Base-by-base conservation (phyloP, 2,113 vertebrate species). In the Circaetus gallicus region DNA sequence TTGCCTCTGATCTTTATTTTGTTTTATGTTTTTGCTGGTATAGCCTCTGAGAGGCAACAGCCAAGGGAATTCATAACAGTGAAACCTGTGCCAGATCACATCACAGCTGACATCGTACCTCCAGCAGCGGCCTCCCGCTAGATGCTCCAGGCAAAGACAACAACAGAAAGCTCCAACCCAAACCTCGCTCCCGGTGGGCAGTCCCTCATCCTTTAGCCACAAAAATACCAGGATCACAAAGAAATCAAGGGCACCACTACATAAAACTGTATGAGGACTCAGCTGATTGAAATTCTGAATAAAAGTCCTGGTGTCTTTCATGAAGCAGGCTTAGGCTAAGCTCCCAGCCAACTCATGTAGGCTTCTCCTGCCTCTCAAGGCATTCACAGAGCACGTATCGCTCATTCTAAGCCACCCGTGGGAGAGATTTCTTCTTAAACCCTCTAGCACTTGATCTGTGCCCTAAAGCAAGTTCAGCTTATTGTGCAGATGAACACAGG, bases 111-210 rank as follows among this genome's bases (percentile, higher is more conserved):
- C 63, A 91, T 76, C 0, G 28, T 58, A 52, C 84, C 58, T 96
- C 95, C 78, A 79, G 42, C 83, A 72, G 83, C 0, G 18, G 81
- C 77, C 65, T 93, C 91, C 90, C 0, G 0, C 83, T 91, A 85
- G 38, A 89, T 61, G 73, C 96, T 94, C 82, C 9, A n/a, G 96
- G 94, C 93, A 97, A 97, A 95, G 93, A 86, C 93, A 95, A 92
- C 69, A 95, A 97, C 86, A 93, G 66, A 97, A 89, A 93, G 87
- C 78, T 90, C 92, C 92, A 97, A 89, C 73, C 62, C 73, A 82
- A 87, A 79, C 89, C 70, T 91, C 42, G 2, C 52, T 96, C 93
- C 94, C 42, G 0, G 7, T 80, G 79, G 95, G 88, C 82, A 93
- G 53, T 84, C 58, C 65, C 65, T 95, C 36, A 65, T 87, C 73